A percentile compares a stretch with the other conserved stretches of the same genome.
Evolutionary conservation across 2,113 vertebrate genomes (phyloP).

Genomic region (Thomomys bottae): DNA sequence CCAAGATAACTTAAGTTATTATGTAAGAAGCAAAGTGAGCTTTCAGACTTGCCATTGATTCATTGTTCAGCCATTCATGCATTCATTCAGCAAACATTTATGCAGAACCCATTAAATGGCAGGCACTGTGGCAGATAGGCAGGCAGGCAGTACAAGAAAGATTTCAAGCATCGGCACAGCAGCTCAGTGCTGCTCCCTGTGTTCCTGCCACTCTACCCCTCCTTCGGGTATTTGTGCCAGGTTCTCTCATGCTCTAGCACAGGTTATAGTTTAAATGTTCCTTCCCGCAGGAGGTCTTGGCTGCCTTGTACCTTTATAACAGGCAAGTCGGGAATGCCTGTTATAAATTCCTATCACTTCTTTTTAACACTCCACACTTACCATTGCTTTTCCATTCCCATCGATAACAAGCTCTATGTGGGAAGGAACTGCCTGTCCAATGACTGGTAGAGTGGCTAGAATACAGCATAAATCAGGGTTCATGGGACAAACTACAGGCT

Average conservation of each 20-base stretch:
- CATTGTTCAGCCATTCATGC: conserved; percentile 39
- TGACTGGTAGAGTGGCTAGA: not conserved
- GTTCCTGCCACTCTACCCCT: not conserved
- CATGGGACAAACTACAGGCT: not conserved
- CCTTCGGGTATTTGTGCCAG: not conserved
- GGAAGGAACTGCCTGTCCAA: not conserved
- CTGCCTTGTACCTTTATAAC: not conserved
- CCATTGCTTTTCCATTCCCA: not conserved
- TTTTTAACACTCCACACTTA: not conserved
- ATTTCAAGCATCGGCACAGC: conserved; percentile 2
- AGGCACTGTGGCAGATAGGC: not conserved
- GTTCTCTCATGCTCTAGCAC: not conserved
- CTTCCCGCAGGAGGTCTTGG: not conserved
- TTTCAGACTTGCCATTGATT: conserved; percentile 48
- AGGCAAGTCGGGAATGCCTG: not conserved
- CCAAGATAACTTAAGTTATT: conserved; percentile 61
- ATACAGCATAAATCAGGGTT: not conserved
- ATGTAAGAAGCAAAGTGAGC: conserved; percentile 58
- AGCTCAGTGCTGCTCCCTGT: not conserved
- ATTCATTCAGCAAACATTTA: conserved; percentile 57
- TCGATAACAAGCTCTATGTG: not conserved
- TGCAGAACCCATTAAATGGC: not conserved
- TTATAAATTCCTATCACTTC: not conserved
- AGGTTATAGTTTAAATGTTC: not conserved
- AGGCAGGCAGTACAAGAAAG: not conserved